Evolutionary conservation across 2,888 invertebrate species (phyloP), one percentile per base, ranked within the genome.

Genomic region (Troides helena): DNA sequence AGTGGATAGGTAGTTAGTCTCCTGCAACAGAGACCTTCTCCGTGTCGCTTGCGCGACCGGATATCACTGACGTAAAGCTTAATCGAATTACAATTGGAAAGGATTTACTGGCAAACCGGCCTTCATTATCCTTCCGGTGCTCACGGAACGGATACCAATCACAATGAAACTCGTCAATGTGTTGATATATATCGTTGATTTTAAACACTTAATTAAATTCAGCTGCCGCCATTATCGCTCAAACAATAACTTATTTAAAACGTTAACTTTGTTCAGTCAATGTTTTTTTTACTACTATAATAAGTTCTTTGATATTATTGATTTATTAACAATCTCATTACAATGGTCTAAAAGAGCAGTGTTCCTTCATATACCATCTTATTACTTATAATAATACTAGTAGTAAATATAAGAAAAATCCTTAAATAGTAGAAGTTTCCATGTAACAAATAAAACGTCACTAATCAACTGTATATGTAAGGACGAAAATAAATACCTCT

Each of bases 201-300:
- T 66, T 50, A 68, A 69, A 69, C 50, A 63, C 62, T 66, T 53
- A 50, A 50, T 66, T 66, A 21, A 69, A 25, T 43, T 60, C 36
- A 21, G 21, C 56, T 10, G 56, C 21, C 5, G n/a, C 5, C 1
- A 56, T 46, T 46, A 46, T 46, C 46, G 46, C 46, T 14, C 14
- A 46, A 14, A 46, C 46, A 46, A 12, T 14, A 53, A 53, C 18
- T 2, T n/a, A 53, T n/a, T 53, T 53, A 53, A 53, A 53, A 17
- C 50, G 50, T 53, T 53, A n/a, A 50, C 14, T 53, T n/a, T n/a
- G 53, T 53, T 53, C 6, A 6, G 6, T 53, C 14, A 12, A 46
- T 30, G 30, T 2, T 46, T 46, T 46, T 46, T 10, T 43, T 10
- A 43, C 10, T 43, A 46, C 43, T 46, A 2, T 12, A 17, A 46